Conservation (phyloP, 2,113 vertebrate species). For the Hyperopisus bebe region DNA sequence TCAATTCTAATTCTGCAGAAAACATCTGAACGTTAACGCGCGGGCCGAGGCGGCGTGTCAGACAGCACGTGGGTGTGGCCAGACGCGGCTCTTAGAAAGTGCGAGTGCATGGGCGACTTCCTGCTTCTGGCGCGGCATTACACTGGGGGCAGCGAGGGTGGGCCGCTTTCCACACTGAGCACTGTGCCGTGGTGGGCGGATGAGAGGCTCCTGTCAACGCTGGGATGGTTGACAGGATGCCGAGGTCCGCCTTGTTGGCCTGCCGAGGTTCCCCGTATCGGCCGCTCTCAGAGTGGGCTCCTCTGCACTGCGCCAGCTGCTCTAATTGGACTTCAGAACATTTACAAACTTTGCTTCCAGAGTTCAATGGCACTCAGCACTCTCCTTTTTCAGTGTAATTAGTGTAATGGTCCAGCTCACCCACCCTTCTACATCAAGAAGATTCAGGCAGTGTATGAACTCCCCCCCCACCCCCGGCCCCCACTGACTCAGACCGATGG, state of each 20-base stretch:
- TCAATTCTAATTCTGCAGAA: background rate
- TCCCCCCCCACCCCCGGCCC: background rate
- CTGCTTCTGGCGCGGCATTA: background rate
- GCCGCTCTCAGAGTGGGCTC: background rate
- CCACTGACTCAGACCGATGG: background rate
- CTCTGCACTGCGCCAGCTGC: slow-evolving; percentile 54
- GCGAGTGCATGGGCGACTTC: background rate
- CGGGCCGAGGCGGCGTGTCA: background rate
- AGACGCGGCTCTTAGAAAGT: background rate
- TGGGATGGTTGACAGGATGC: background rate
- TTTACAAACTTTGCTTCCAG: slow-evolving; percentile 40
- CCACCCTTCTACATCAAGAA: slow-evolving; percentile 34
- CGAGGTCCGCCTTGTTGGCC: background rate
- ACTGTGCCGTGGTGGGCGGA: background rate
- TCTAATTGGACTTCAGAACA: slow-evolving; percentile 47
- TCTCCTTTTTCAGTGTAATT: slow-evolving; percentile 45
- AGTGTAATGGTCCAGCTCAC: slow-evolving; percentile 50
- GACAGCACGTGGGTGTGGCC: background rate
- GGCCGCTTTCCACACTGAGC: background rate
- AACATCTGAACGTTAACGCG: background rate
- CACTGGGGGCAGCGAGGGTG: background rate
- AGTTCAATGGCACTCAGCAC: slow-evolving; percentile 28
- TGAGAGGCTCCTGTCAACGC: slow-evolving; percentile 4
- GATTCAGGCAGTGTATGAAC: background rate
- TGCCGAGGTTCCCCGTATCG: background rate